phyloP scores from a whole-genome alignment of 64 coral and sea anemone genomes.

The Anthopleura sola region DNA sequence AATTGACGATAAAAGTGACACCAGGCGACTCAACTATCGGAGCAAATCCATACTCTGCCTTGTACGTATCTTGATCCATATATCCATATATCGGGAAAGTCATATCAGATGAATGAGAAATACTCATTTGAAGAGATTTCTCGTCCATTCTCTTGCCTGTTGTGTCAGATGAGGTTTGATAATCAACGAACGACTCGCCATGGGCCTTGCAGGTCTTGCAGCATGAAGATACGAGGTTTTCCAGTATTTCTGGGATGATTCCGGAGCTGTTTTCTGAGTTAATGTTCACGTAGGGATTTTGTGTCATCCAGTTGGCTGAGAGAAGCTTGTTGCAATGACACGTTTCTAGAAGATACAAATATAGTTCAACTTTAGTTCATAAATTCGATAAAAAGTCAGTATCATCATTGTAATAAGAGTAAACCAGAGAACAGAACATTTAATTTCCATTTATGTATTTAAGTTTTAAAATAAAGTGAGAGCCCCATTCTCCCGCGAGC shows the following conservation, averaged over 20 bases:
- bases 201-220: conserved; percentile 46
- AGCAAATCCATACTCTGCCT: conserved; percentile 35
- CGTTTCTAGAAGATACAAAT: conserved; percentile 56
- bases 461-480: background rate
- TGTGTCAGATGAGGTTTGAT: background rate
- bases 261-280: background rate
- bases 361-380: too few relatives aligned
- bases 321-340: conserved; percentile 48
- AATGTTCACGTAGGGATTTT: conserved; percentile 63
- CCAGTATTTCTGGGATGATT: conserved; percentile 54
- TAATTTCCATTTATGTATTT: too few relatives aligned
- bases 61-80: conserved; percentile 46
- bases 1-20: conserved; percentile 62
- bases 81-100: conserved; percentile 75
- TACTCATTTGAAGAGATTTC: background rate
- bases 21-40: conserved; percentile 63
- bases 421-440: too few relatives aligned
- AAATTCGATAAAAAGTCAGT: too few relatives aligned
- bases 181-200: conserved; percentile 7
- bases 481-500: too few relatives aligned
- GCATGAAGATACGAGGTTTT: conserved; percentile 39
- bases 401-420: too few relatives aligned
- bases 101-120: conserved; percentile 38
- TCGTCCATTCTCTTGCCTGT: background rate
- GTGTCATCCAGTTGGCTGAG: conserved; percentile 51